Evolutionary conservation across 2,888 invertebrate species (phyloP).

Genomic region (Stenotaenia linearis): DNA sequence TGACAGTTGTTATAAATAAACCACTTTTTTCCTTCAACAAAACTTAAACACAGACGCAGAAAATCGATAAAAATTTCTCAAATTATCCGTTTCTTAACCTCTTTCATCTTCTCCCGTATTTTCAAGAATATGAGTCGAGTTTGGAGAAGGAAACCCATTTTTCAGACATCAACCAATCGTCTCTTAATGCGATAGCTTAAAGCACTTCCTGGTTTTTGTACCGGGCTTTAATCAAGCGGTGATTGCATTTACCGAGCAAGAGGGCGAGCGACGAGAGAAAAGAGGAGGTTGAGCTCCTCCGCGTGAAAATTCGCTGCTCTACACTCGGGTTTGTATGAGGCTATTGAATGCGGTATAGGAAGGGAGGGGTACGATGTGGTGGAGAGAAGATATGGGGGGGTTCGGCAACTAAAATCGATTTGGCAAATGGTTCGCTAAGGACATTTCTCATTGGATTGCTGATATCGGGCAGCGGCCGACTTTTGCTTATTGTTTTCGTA

Average conservation of each 20-base stretch:
- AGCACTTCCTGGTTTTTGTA: slow-evolving; percentile 19
- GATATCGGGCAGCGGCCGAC: slow-evolving; percentile 1
- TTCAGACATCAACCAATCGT: slow-evolving; percentile 1
- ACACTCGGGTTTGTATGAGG: not conserved
- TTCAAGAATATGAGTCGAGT: not conserved
- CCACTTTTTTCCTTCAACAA: too few relatives aligned
- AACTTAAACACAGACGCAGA: too few relatives aligned
- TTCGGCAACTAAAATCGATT: slow-evolving; percentile 5
- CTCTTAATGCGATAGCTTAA: slow-evolving; percentile 15
- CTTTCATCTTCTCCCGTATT: not conserved
- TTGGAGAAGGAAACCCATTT: not conserved
- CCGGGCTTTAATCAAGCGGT: slow-evolving; percentile 4
- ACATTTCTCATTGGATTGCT: slow-evolving; percentile 12
- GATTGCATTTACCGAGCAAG: slow-evolving; percentile 19
- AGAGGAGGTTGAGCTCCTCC: slow-evolving; percentile 1
- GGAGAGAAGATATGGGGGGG: not conserved
- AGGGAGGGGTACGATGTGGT: not conserved
- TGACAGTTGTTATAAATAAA: too few relatives aligned
- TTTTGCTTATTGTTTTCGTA: not conserved
- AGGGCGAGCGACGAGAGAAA: not conserved
- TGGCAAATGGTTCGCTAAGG: slow-evolving; percentile 10
- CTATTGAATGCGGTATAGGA: not conserved
- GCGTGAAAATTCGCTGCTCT: slow-evolving; percentile 12
- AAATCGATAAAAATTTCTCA: too few relatives aligned
- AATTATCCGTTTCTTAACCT: too few relatives aligned